These are phyloP conservation scores for Heteromyza rotundicornis DNA, from an alignment of 2,888 invertebrate genomes.

Conservation along the genomic window DNA sequence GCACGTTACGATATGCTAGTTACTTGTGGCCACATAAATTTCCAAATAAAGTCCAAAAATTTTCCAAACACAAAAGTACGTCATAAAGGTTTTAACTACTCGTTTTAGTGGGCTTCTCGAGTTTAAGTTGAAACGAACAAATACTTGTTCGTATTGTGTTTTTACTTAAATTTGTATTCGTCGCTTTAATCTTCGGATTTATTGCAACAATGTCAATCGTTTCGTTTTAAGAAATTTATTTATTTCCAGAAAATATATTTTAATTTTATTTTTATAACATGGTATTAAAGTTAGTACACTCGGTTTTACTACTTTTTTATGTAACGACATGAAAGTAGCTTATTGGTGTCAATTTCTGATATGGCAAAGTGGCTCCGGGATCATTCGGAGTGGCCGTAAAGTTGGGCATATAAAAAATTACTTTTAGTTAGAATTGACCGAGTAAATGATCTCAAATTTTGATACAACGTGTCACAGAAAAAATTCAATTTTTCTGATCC, in stretches of 20 bases:
- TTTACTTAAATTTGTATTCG: neutral
- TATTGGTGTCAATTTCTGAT: constrained; percentile 1
- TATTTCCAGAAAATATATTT: neutral
- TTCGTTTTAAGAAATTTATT: neutral
- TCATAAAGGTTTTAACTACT: neutral
- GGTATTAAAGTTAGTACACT: neutral
- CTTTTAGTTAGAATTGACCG: too few species aligned
- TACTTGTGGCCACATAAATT: neutral
- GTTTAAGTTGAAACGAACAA: constrained; percentile 2
- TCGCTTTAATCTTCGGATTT: too few species aligned
- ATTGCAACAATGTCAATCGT: neutral
- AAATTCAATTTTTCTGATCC: too few species aligned
- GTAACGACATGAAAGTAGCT: neutral
- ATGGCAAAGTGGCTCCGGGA: neutral
- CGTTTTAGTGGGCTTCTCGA: neutral
- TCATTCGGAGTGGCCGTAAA: too few species aligned
- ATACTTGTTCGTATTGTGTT: neutral
- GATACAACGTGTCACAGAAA: too few species aligned
- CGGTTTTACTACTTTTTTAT: neutral
- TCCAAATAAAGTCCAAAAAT: neutral
- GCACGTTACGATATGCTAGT: too few species aligned
- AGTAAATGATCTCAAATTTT: too few species aligned
- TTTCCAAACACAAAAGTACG: neutral
- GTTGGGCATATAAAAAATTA: too few species aligned
- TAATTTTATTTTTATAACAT: neutral